Percentiles rank a stretch among this genome's conserved stretches.
phyloP scores from a whole-genome alignment of 2,797 vertebrate genomes.

The Sebastes diaconus region DNA sequence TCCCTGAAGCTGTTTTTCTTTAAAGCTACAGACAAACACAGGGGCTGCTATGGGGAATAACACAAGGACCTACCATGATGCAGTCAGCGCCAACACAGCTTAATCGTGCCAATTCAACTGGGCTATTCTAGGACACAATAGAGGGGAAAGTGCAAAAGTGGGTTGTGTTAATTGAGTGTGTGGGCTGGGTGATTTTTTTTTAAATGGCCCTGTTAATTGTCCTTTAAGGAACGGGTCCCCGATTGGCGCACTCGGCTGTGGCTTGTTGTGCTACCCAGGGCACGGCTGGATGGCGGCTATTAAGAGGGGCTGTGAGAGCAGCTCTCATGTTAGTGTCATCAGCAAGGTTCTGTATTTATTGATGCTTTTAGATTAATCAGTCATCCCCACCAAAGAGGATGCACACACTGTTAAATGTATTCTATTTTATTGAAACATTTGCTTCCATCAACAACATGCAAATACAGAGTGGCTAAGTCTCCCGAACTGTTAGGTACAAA shows the following conservation, averaged over 20 bases:
- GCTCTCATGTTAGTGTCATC: conserved; percentile 66
- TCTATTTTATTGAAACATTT: conserved; percentile 26
- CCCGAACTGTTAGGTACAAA: not conserved
- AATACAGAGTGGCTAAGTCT: not conserved
- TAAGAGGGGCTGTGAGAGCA: conserved; percentile 51
- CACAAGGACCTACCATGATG: conserved; percentile 49
- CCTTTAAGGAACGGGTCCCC: conserved; percentile 81
- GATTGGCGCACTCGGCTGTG: conserved; percentile 63
- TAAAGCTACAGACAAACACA: conserved; percentile 42
- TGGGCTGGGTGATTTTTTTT: conserved; percentile 77
- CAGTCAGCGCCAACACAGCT: conserved; percentile 55
- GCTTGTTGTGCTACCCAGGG: conserved; percentile 59
- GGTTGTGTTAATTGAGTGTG: conserved; percentile 83
- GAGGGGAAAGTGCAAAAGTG: conserved; percentile 78
- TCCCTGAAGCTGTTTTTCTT: conserved; percentile 57
- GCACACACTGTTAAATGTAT: conserved; percentile 9
- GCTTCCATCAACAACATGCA: conserved; percentile 11
- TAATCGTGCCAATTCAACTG: conserved; percentile 69
- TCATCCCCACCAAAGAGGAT: conserved; percentile 32
- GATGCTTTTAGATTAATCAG: conserved; percentile 51
- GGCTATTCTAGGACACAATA: conserved; percentile 73
- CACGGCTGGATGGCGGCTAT: conserved; percentile 59
- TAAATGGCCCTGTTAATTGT: conserved; percentile 83
- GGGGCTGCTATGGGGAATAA: conserved; percentile 46
- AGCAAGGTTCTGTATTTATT: conserved; percentile 50